Percentiles rank a stretch among this genome's conserved stretches.
Conservation (phyloP, 35 echinoderm and acorn worm species). For the Hemicentrotus pulcherrimus region DNA sequence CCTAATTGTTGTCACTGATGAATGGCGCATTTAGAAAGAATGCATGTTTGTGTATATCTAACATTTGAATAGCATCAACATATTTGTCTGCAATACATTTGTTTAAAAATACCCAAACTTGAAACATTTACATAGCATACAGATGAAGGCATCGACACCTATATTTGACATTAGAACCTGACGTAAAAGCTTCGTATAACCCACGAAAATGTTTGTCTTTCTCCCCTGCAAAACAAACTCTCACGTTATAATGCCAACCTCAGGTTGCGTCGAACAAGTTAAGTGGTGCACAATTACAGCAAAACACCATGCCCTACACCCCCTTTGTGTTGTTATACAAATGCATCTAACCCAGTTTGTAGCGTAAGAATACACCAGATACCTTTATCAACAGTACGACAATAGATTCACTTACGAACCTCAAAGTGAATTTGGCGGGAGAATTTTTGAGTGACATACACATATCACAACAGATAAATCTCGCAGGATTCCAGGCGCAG, state of each 20-base stretch:
- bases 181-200: too few relatives aligned
- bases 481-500: not conserved
- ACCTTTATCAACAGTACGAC: not conserved
- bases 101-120: too few relatives aligned
- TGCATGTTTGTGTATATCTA: too few relatives aligned
- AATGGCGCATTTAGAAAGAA: too few relatives aligned
- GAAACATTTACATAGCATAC: too few relatives aligned
- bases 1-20: too few relatives aligned
- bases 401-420: not conserved
- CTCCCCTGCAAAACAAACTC: too few relatives aligned
- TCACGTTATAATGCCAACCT: not conserved
- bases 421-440: slow-evolving; percentile 10
- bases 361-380: not conserved
- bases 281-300: not conserved
- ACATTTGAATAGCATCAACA: too few relatives aligned
- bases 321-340: not conserved
- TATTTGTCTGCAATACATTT: too few relatives aligned
- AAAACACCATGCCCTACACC: not conserved
- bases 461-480: not conserved
- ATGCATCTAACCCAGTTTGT: not conserved
- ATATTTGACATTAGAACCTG: too few relatives aligned
- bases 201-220: too few relatives aligned
- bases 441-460: not conserved
- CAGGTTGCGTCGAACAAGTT: not conserved
- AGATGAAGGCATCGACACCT: too few relatives aligned